Percentiles rank a stretch among this genome's conserved stretches.
Conservation (phyloP, 2,888 invertebrate genomes). For the Plebejus melissa region DNA sequence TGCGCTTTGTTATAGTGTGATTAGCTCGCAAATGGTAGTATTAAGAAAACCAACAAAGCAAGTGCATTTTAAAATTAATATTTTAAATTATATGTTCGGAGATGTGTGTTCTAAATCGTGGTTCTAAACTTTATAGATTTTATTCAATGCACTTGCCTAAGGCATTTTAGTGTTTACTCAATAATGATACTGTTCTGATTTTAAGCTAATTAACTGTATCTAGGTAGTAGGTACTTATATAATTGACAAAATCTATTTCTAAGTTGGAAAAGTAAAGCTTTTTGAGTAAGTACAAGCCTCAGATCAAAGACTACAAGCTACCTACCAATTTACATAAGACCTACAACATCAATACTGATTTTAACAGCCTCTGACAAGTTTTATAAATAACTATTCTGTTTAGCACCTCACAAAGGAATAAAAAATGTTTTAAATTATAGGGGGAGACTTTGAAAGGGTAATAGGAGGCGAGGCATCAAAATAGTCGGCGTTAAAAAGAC, state of each 20-base stretch:
- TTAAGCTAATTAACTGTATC: too few relatives aligned
- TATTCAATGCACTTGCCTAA: too few relatives aligned
- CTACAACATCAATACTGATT: conserved; percentile 2
- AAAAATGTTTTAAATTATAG: conserved; percentile 37
- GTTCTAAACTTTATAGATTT: background rate
- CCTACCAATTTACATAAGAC: background rate
- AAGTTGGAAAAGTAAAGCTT: too few relatives aligned
- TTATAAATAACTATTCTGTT: conserved; percentile 35
- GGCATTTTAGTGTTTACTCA: too few relatives aligned
- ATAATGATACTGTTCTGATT: too few relatives aligned
- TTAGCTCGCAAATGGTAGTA: conserved; percentile 8
- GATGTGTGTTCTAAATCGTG: background rate
- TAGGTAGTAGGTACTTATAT: too few relatives aligned
- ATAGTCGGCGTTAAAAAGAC: conserved; percentile 71
- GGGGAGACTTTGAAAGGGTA: conserved; percentile 52
- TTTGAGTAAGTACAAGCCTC: too few relatives aligned
- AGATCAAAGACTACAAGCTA: too few relatives aligned
- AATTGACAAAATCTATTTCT: too few relatives aligned
- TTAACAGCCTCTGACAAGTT: conserved; percentile 21
- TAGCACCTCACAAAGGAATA: conserved; percentile 38
- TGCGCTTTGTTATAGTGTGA: background rate
- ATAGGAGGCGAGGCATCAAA: conserved; percentile 60
- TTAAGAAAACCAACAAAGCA: background rate
- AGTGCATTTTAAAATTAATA: background rate
- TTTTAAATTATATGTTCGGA: background rate